Evolutionary conservation across 2,888 invertebrate species (phyloP), one percentile per base, ranked within the genome.

Genomic region (Odontocolon sp.): DNA sequence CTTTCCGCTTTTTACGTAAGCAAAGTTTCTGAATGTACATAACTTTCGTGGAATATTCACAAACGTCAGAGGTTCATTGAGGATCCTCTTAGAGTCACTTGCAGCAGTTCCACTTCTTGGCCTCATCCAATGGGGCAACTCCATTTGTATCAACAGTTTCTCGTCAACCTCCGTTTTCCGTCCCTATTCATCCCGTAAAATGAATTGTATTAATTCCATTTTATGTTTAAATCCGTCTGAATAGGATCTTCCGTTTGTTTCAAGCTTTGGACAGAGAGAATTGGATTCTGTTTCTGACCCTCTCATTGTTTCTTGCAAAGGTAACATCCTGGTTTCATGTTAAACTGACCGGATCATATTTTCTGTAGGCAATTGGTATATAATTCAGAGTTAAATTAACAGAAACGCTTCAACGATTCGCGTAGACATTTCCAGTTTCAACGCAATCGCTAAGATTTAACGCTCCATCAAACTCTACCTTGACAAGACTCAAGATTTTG

Each of bases 21-120:
- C 75, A 78, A 73, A 74, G 70, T 80, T 83, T 75, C 82, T 63
- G 59, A 77, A 81, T 84, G 86, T 84, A 85, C 83, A 81, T 80
- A 59, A 70, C 52, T 69, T 47, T 18, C 11, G 40, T 16, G 26
- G 18, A 50, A 57, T 40, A 9, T 50, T 28, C 31, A 28, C 64
- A 28, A 31, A 54, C 31, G 33, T 9, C 23, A 42, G 23, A 57
- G 5, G 0, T 56, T 38, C 57, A 57, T 52, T 40, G 33, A 47
- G 63, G 40, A 57, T 68, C 26, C 14, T 28, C 36, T 26, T 3
- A 40, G 56, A 63, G 71, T 63, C 63, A 63, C 63, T 52, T 38
- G 40, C 9, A 36, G n/a, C n/a, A 45, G n/a, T 67, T 68, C 21
- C 36, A 14, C 8, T 31, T 14, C 8, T 4, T 14, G 18, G 16